Conservation (phyloP, 37 sponge, comb jelly and placozoan genomes). For the Mnemiopsis leidyi region DNA sequence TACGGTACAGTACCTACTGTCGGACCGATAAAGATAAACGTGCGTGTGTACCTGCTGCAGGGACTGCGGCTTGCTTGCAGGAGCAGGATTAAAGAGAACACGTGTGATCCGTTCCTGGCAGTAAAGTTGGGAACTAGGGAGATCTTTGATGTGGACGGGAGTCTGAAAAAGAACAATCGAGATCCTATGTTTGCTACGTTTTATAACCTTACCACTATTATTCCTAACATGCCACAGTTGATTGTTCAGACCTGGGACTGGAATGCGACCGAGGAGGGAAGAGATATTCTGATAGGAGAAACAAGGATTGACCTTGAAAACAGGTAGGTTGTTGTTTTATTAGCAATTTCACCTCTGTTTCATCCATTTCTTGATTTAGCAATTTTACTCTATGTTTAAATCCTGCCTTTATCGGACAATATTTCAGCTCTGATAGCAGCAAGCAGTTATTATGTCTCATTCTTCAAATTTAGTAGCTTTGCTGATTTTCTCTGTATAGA, state of each 20-base stretch:
- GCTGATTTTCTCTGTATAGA: no score
- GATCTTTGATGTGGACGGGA: neutral
- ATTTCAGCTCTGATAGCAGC: no score
- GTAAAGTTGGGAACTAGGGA: neutral
- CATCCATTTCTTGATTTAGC: no score
- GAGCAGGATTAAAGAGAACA: slow-evolving; percentile 29
- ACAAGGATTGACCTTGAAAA: slow-evolving; percentile 13
- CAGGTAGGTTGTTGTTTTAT: neutral
- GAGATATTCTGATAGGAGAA: slow-evolving; percentile 12
- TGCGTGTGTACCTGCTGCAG: neutral
- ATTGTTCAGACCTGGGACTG: neutral
- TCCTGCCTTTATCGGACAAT: no score
- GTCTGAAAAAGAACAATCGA: neutral
- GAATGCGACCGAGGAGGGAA: slow-evolving; percentile 20
- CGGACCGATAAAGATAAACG: neutral
- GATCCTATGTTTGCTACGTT: neutral
- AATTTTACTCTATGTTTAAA: no score
- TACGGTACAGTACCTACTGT: slow-evolving; percentile 7
- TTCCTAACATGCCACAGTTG: slow-evolving; percentile 7
- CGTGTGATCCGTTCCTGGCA: slow-evolving; percentile 6
- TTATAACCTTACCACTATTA: neutral
- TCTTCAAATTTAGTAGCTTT: no score
- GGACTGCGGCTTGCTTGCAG: slow-evolving; percentile 1
- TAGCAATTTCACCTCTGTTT: no score
- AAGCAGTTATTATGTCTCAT: no score